phyloP scores from a whole-genome alignment of 2,797 vertebrate genomes.

The Thamnophis elegans region DNA sequence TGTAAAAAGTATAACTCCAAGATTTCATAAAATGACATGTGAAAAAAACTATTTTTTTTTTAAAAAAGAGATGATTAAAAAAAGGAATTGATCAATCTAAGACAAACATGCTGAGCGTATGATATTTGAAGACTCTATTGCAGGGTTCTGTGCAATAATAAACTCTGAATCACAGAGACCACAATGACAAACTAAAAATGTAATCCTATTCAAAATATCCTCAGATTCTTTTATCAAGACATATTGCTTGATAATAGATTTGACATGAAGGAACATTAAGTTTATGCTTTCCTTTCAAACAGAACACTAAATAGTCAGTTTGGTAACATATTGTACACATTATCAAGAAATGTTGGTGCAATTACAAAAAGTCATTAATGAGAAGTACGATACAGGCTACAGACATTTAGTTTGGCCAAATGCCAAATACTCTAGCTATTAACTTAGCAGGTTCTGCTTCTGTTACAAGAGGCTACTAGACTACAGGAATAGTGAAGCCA shows the following conservation, averaged over 20 bases:
- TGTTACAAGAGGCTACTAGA: neutral
- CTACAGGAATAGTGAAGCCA: neutral
- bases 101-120: neutral
- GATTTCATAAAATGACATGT: neutral
- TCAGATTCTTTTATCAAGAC: constrained; percentile 24
- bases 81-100: neutral
- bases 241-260: constrained; percentile 29
- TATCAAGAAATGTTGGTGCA: constrained; percentile 40
- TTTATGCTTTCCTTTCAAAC: constrained; percentile 34
- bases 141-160: neutral
- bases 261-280: constrained; percentile 19
- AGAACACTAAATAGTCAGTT: constrained; percentile 16
- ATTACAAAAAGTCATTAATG: constrained; percentile 22
- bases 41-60: neutral
- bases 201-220: constrained; percentile 31
- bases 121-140: neutral
- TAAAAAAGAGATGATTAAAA: neutral
- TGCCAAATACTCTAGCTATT: constrained; percentile 32
- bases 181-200: constrained; percentile 1
- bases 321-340: constrained; percentile 22
- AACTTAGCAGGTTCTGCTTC: neutral
- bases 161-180: neutral
- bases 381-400: neutral
- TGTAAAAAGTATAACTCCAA: neutral
- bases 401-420: neutral